Percentiles rank a stretch among this genome's conserved stretches.
phyloP scores from a whole-genome alignment of 2,888 invertebrate species.

The Tortricodes alternella region DNA sequence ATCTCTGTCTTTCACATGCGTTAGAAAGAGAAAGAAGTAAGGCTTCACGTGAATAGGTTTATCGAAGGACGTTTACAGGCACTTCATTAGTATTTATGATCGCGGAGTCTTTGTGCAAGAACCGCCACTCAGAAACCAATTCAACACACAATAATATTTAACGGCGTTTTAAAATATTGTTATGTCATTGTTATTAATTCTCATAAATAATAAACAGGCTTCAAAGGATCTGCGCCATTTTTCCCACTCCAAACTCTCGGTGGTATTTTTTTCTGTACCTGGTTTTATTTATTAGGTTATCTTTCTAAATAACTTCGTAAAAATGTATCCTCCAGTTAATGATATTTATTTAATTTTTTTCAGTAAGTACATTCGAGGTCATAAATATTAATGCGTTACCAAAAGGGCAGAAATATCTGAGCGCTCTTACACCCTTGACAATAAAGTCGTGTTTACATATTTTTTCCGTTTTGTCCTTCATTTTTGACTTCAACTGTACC shows the following conservation, averaged over 20 bases:
- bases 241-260: background rate
- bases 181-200: background rate
- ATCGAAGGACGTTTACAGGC: constrained; percentile 41
- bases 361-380: too few species aligned
- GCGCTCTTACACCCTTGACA: too few species aligned
- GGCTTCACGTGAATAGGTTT: background rate
- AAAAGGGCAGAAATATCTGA: too few species aligned
- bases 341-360: too few species aligned
- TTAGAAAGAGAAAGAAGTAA: background rate
- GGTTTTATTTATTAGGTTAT: too few species aligned
- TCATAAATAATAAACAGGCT: background rate
- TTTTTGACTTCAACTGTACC: too few species aligned
- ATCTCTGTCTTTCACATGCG: background rate
- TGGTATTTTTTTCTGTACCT: too few species aligned
- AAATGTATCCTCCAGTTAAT: too few species aligned
- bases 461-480: too few species aligned
- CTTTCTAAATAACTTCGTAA: too few species aligned
- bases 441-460: too few species aligned
- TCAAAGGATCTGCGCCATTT: background rate
- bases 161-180: constrained; percentile 4
- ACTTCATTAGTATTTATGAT: constrained; percentile 66
- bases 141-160: constrained; percentile 32
- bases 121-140: constrained; percentile 54
- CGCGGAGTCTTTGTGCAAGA: constrained; percentile 47
- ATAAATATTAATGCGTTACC: too few species aligned